Evolutionary conservation across 2,888 invertebrate genomes (phyloP), one percentile per base, ranked within the genome.

Genomic region (Drosophila anomelani): DNA sequence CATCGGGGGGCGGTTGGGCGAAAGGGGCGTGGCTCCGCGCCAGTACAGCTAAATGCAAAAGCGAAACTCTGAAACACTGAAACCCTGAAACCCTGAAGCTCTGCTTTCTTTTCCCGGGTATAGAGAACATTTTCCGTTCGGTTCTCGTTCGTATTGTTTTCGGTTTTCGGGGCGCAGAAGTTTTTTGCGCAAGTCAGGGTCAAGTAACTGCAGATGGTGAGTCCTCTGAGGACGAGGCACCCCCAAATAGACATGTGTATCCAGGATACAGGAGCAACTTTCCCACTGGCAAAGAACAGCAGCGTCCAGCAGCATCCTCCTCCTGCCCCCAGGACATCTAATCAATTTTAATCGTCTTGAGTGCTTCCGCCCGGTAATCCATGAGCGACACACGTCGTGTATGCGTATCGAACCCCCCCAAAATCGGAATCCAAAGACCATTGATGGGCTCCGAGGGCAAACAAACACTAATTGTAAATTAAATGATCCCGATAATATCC

Each of bases 181-280:
- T 62, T 76, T 76, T 75, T 89, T 91, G 91, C 91, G 91, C 91
- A 91, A 91, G 91, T 91, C 91, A 90, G 90, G 91, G 91, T 90
- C 91, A 90, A 90, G 59, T 80, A 91, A 87, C 80, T 81, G 41
- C 69, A 66, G 80, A 81, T 87, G 85, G 80, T 68, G 38, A 51
- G 47, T 46, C 26, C 38, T 23, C 3, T 1, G 5, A 23, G 34
- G 34, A 53, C 51, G 23, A 23, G 34, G 34, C 51, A 29, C 26
- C 43, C n/a, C 43, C 61, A 43, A 29, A 32, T 4, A 57, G 8
- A 56, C 49, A 43, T 26, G 36, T 61, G 38, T 10, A 29, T 15
- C 13, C 34, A 34, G 15, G 15, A 15, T 34, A 34, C 20, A 9
- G 32, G 20, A 46, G 47, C 20, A 32, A 15, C 20, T 43, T 49